Base-by-base conservation (phyloP, 2,888 invertebrate genomes). In the Ophion ventricosus region DNA sequence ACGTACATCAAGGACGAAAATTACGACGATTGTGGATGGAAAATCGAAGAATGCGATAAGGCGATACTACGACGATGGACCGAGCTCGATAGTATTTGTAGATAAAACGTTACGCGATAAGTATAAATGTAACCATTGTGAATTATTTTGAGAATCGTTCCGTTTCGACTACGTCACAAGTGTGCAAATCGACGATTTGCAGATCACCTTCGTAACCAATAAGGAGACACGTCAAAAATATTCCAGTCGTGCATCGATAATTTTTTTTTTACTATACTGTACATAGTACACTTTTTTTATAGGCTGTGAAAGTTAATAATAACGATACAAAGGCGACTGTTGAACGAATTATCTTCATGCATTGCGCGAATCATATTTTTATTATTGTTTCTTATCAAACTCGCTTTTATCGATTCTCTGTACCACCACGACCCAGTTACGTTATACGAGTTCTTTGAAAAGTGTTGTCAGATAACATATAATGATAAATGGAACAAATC, bases 231-330 rank as follows among this genome's bases (percentile, higher is more conserved):
- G 17, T 49, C 17, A 49, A 11, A 49, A 49, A 49, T 49, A 49
- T 49, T 49, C 49, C 49, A 49, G 17, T 35, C 7, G 49, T 4
- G 49, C 17, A 49, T 11, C 49, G 49, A 49, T 49, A 49, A 17
- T 49, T 49, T 49, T 49, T 49, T 49, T 49, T 49, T 17, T 17
- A 84, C 67, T 59, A 76, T 82, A 80, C 85, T 88, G 88, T 88
- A 88, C 76, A 88, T 88, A 88, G 75, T 73, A 82, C 75, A 80
- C 70, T 83, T 83, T 82, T 74, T 74, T 82, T 72, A 84, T 84
- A 88, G 88, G 88, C 88, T 88, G 87, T 88, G 88, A 87, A 83
- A 84, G 73, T 78, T 49, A 77, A 70, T 78, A 63, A 83, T 76
- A 79, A 61, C 63, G 66, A 80, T 78, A 11, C 23, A 17, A 70